A percentile compares a stretch with the other conserved stretches of the same genome.
These are phyloP conservation scores for Portunus trituberculatus DNA, from an alignment of 1,140 invertebrate species.

Conservation along the genomic window DNA sequence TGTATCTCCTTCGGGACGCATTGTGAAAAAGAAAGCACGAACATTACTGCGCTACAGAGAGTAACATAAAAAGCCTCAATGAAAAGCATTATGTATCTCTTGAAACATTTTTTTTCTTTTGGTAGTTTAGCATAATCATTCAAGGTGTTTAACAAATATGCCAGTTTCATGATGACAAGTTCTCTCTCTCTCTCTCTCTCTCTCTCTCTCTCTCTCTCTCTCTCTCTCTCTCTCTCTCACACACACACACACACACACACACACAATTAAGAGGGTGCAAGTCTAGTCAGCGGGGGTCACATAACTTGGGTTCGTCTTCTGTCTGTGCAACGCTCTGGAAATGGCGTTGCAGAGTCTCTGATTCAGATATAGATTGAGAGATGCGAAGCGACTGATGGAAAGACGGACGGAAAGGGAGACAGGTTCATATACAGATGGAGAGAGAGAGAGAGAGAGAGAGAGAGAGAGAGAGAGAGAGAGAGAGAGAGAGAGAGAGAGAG, in stretches of 20 bases:
- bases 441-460: background rate
- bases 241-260: constrained; percentile 20
- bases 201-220: no score
- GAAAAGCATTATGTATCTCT: no score
- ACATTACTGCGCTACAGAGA: no score
- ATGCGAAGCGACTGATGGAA: background rate
- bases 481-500: no score
- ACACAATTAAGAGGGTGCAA: background rate
- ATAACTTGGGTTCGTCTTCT: background rate
- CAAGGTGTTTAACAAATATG: no score
- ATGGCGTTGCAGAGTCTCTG: background rate
- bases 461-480: background rate
- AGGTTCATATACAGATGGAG: background rate
- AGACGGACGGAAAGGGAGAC: background rate
- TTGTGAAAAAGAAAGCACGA: no score
- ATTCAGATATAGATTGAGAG: background rate
- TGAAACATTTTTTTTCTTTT: no score
- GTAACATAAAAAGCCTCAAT: no score
- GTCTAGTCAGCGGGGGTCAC: background rate
- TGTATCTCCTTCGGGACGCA: background rate
- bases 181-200: no score
- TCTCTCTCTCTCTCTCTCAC: background rate
- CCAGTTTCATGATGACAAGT: no score
- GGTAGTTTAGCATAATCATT: no score
- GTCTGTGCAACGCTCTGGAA: background rate